phyloP scores from a whole-genome alignment of 2,797 vertebrate genomes.

The Echeneis naucrates region DNA sequence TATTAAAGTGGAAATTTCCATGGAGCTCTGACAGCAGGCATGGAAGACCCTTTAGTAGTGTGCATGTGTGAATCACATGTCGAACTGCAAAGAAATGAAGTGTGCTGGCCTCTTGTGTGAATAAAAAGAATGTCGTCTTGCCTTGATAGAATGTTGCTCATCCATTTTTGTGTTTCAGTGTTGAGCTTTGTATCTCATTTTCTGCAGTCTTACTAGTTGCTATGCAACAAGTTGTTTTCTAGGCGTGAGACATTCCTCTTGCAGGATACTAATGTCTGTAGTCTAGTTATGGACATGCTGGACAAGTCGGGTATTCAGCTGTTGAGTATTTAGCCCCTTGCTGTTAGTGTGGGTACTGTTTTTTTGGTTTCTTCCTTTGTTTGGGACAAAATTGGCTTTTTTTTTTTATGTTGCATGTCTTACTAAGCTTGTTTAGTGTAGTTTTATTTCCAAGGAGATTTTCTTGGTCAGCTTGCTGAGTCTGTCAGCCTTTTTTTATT shows the following conservation, averaged over 20 bases:
- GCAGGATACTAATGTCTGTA: slow-evolving; percentile 62
- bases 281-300: slow-evolving; percentile 65
- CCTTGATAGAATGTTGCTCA: slow-evolving; percentile 67
- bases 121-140: slow-evolving; percentile 76
- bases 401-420: neutral
- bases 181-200: slow-evolving; percentile 67
- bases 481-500: slow-evolving; percentile 10
- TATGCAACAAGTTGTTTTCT: slow-evolving; percentile 79
- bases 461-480: slow-evolving; percentile 36
- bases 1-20: slow-evolving; percentile 80
- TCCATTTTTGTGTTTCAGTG: slow-evolving; percentile 55
- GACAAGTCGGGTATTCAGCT: slow-evolving; percentile 58
- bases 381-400: slow-evolving; percentile 30
- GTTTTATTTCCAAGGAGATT: slow-evolving; percentile 43
- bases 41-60: slow-evolving; percentile 56
- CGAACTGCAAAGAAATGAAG: slow-evolving; percentile 69
- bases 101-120: slow-evolving; percentile 73
- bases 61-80: slow-evolving; percentile 81
- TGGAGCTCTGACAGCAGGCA: slow-evolving; percentile 53
- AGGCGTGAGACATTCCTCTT: slow-evolving; percentile 65
- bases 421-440: neutral
- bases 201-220: slow-evolving; percentile 76
- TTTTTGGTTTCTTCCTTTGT: slow-evolving; percentile 1
- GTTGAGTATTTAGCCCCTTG: slow-evolving; percentile 19
- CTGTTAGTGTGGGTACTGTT: slow-evolving; percentile 22